Conservation (phyloP, 2,888 invertebrate genomes). For the Drosophila neotestacea region DNA sequence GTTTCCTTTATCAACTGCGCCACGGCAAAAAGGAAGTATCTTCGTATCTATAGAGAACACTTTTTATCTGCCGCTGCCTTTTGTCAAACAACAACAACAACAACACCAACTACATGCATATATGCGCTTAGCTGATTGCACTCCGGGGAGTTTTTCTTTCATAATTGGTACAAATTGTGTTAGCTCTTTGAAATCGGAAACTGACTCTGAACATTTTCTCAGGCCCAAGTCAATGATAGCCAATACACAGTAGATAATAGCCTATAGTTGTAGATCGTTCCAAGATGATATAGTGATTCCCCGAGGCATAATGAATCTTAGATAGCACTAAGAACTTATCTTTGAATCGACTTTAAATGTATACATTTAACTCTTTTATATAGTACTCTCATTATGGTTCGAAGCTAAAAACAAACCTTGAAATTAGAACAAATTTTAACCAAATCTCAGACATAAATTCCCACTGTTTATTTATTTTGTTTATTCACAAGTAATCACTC, state of each 20-base stretch:
- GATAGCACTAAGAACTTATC: no score
- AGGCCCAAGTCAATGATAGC: conserved; percentile 27
- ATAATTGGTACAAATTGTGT: conserved; percentile 70
- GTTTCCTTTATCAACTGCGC: conserved; percentile 69
- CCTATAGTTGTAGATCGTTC: conserved; percentile 1
- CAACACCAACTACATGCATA: conserved; percentile 4
- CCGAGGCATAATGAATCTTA: not conserved
- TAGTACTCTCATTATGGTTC: no score
- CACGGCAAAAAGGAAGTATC: conserved; percentile 68
- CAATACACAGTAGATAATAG: conserved; percentile 3
- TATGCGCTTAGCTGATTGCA: conserved; percentile 60
- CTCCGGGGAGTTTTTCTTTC: conserved; percentile 64
- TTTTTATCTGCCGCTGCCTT: conserved; percentile 63
- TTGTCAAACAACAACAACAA: conserved; percentile 44
- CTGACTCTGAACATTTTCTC: conserved; percentile 46
- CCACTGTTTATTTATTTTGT: no score
- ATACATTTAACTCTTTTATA: no score
- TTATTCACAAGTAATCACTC: not conserved
- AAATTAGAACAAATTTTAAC: no score
- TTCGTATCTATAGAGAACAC: conserved; percentile 57
- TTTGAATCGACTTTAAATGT: no score
- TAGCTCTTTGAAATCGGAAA: conserved; percentile 32
- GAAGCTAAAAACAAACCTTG: no score
- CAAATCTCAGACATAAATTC: no score
- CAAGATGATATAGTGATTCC: conserved; percentile 2